Conservation (phyloP, 2,888 invertebrate genomes). For the Abscondita cerata region DNA sequence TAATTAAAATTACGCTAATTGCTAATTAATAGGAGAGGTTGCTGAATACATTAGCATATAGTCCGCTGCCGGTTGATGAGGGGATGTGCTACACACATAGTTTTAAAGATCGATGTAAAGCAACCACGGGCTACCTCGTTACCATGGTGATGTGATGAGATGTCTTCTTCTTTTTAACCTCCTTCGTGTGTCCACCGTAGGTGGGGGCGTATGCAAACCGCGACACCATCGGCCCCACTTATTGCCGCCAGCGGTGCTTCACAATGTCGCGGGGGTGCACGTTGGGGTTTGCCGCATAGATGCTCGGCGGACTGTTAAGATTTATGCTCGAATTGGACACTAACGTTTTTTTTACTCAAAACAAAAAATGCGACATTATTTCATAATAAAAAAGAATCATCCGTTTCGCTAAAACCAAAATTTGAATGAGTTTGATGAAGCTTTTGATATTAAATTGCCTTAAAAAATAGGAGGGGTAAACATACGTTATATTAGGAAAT, state of each 20-base stretch:
- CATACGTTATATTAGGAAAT: conserved; percentile 31
- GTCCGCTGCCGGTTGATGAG: conserved; percentile 39
- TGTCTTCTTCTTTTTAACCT: conserved; percentile 61
- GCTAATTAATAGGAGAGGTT: conserved; percentile 18
- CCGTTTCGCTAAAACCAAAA: too few species aligned
- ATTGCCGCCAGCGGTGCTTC: conserved; percentile 43
- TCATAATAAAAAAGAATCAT: too few species aligned
- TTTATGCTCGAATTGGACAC: conserved; percentile 30
- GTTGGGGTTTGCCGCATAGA: conserved; percentile 35
- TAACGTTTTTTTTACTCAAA: conserved; percentile 14
- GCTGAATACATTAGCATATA: conserved; percentile 38
- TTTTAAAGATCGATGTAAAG: conserved; percentile 62
- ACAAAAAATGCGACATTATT: too few species aligned
- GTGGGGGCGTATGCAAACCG: conserved; percentile 50
- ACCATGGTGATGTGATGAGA: conserved; percentile 62
- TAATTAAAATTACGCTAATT: conserved; percentile 23
- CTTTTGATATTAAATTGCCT: too few species aligned
- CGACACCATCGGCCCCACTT: conserved; percentile 47
- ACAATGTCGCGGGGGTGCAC: conserved; percentile 31
- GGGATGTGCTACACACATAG: conserved; percentile 52
- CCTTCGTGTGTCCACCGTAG: conserved; percentile 57
- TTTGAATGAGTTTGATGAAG: too few species aligned
- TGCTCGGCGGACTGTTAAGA: conserved; percentile 35
- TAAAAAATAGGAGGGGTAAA: neutral
- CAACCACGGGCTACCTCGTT: conserved; percentile 61